These are phyloP conservation scores for Chelonia mydas DNA, from an alignment of 2,797 vertebrate genomes.

Conservation along the genomic window DNA sequence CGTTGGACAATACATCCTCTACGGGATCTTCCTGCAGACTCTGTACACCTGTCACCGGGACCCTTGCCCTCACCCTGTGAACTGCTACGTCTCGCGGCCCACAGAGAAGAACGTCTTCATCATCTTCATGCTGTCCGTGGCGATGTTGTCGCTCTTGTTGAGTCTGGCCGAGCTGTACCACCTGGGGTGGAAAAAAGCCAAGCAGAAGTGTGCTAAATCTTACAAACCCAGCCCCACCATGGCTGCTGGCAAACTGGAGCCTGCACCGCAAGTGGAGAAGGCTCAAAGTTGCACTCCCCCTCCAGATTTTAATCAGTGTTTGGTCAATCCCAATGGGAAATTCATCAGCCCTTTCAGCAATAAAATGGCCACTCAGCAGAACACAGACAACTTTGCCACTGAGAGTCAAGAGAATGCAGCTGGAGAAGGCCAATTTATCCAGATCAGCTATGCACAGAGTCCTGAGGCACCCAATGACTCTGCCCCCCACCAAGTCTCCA, in stretches of 20 bases:
- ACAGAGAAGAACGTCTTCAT: slow-evolving; percentile 99
- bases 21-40: slow-evolving; percentile 92
- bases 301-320: slow-evolving; percentile 92
- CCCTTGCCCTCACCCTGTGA: slow-evolving; percentile 95
- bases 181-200: slow-evolving; percentile 90
- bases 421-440: slow-evolving; percentile 84
- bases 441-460: slow-evolving; percentile 84
- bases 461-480: slow-evolving; percentile 79
- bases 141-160: slow-evolving; percentile 90
- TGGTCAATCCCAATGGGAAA: slow-evolving; percentile 78
- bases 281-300: slow-evolving; percentile 88
- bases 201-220: slow-evolving; percentile 69
- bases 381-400: slow-evolving; percentile 90
- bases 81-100: slow-evolving; percentile 97
- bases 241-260: slow-evolving; percentile 44
- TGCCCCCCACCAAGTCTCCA: slow-evolving; percentile 64
- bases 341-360: slow-evolving; percentile 90
- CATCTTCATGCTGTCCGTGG: slow-evolving; percentile 96
- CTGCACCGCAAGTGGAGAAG: slow-evolving; percentile 43
- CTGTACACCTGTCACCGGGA: slow-evolving; percentile 89
- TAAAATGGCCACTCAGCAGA: slow-evolving; percentile 92
- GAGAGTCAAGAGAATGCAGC: slow-evolving; percentile 85
- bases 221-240: slow-evolving; percentile 59
- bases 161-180: slow-evolving; percentile 94
- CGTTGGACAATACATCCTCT: slow-evolving; percentile 93